A percentile compares a stretch with the other conserved stretches of the same genome.
These are phyloP conservation scores for Pteronotus mesoamericanus DNA, from an alignment of 2,797 vertebrate species.

Conservation along the genomic window DNA sequence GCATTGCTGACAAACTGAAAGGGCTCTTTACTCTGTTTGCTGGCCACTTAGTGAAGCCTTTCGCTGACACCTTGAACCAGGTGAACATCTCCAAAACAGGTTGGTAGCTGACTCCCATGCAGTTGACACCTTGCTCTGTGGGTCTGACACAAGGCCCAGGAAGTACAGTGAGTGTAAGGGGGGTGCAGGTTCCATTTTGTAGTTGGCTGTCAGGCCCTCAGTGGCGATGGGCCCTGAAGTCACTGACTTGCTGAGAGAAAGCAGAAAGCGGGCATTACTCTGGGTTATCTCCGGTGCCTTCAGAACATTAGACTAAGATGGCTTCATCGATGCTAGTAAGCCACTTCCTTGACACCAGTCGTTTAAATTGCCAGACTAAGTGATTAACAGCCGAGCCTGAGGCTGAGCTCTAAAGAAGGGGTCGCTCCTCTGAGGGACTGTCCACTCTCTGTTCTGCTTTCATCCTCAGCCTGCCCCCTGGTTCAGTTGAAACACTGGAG, in stretches of 20 bases:
- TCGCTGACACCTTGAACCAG: constrained; percentile 88
- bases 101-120: constrained; percentile 62
- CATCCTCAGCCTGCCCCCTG: neutral
- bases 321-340: neutral
- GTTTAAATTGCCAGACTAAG: neutral
- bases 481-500: neutral
- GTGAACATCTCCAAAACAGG: constrained; percentile 86
- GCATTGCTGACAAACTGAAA: constrained; percentile 90
- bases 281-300: neutral
- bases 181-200: neutral
- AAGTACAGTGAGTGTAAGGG: no score
- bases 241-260: neutral
- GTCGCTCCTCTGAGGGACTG: neutral
- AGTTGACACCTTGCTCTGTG: neutral
- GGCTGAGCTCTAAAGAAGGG: neutral
- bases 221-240: neutral
- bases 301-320: neutral
- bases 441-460: neutral
- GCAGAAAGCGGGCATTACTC: neutral
- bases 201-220: neutral
- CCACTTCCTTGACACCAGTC: neutral
- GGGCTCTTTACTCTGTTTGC: constrained; percentile 95
- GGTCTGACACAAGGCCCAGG: neutral
- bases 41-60: constrained; percentile 92
- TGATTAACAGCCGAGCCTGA: neutral